These are phyloP conservation scores for Acrocephalus kingi DNA, from an alignment of 2,113 vertebrate species.

Conservation along the genomic window DNA sequence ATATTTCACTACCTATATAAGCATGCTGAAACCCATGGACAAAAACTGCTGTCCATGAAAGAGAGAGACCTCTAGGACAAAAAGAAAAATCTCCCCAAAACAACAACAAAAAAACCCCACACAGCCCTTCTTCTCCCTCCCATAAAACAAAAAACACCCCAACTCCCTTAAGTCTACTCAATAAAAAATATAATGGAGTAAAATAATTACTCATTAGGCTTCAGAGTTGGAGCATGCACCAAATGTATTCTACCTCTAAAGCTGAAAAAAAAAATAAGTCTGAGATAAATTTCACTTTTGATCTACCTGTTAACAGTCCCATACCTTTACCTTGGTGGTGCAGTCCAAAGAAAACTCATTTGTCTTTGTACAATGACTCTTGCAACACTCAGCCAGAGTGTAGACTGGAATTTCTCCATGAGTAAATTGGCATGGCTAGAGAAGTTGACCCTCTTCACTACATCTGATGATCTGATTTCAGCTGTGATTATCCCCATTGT, in stretches of 20 bases:
- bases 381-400: rapidly evolving
- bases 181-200: background rate
- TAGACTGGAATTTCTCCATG: background rate
- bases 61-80: background rate
- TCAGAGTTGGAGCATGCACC: background rate
- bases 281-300: background rate
- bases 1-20: background rate
- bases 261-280: background rate
- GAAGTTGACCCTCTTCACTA: background rate
- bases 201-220: background rate
- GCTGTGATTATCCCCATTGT: background rate
- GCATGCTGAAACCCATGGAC: background rate
- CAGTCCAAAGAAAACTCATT: background rate
- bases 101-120: background rate
- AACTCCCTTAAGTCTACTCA: rapidly evolving
- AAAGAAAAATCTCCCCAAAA: background rate
- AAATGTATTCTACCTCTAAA: background rate
- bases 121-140: background rate
- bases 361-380: background rate
- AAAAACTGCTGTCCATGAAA: background rate
- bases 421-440: background rate
- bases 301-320: background rate
- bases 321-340: background rate
- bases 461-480: background rate
- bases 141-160: background rate